phyloP scores from a whole-genome alignment of 2,888 invertebrate genomes.

The Lasioglossum oenotherae region DNA sequence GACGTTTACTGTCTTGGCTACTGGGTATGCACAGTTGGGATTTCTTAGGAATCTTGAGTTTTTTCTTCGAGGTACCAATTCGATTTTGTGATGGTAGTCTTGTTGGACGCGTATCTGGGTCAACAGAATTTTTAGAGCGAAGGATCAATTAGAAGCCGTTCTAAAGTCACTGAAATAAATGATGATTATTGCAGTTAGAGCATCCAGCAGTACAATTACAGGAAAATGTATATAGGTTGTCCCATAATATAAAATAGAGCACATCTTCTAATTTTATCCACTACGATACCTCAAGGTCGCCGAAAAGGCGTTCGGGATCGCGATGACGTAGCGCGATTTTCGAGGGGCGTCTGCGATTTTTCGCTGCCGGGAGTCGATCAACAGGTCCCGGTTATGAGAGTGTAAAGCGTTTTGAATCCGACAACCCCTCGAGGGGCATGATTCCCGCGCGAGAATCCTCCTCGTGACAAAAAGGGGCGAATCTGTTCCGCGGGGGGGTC shows the following conservation, averaged over 20 bases:
- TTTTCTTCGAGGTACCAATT: background rate
- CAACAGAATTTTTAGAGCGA: background rate
- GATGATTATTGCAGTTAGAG: no score
- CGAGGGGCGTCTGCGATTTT: slow-evolving; percentile 54
- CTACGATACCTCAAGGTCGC: background rate
- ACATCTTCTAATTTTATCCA: background rate
- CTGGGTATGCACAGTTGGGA: background rate
- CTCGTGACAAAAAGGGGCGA: slow-evolving; percentile 74
- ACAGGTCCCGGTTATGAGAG: slow-evolving; percentile 83
- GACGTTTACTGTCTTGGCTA: background rate
- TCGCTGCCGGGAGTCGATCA: slow-evolving; percentile 75
- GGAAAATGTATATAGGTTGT: no score
- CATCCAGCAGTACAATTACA: no score
- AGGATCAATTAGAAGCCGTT: background rate
- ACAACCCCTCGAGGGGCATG: slow-evolving; percentile 79
- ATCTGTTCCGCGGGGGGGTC: slow-evolving; percentile 73
- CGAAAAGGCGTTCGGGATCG: slow-evolving; percentile 7
- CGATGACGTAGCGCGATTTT: slow-evolving; percentile 57
- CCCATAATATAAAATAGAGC: background rate
- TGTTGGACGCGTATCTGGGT: background rate
- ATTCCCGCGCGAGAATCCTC: slow-evolving; percentile 77
- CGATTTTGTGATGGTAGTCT: background rate
- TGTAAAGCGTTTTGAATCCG: slow-evolving; percentile 84
- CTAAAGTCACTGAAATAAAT: background rate
- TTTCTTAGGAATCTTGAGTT: background rate